A percentile compares a stretch with the other conserved stretches of the same genome.
Conservation (phyloP, 2,888 invertebrate genomes). For the Drosophila hamatofila region DNA sequence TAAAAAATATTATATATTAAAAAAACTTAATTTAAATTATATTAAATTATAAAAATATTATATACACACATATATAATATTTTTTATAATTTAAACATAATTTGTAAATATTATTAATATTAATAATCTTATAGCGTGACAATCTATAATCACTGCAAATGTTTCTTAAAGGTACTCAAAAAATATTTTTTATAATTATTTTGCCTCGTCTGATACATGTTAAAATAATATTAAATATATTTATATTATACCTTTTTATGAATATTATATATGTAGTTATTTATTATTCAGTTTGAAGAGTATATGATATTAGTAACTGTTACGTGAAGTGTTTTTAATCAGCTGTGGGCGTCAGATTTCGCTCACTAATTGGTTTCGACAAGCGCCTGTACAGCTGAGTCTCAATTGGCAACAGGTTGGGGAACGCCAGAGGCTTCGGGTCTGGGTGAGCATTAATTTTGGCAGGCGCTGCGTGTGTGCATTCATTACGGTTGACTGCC, state of each 20-base stretch:
- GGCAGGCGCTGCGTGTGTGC: conserved; percentile 45
- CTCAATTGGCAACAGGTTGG: conserved; percentile 69
- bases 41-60: background rate
- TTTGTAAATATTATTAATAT: too few relatives aligned
- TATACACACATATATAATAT: too few relatives aligned
- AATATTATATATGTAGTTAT: too few relatives aligned
- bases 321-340: background rate
- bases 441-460: conserved; percentile 48
- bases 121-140: too few relatives aligned
- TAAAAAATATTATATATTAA: background rate
- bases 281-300: conserved; percentile 9
- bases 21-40: too few relatives aligned
- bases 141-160: too few relatives aligned
- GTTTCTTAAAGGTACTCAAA: too few relatives aligned
- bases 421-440: conserved; percentile 19
- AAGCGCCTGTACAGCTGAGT: conserved; percentile 25
- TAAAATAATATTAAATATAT: too few relatives aligned
- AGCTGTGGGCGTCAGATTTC: conserved; percentile 27
- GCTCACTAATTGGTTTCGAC: conserved; percentile 70
- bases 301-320: conserved; percentile 7
- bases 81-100: too few relatives aligned
- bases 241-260: too few relatives aligned
- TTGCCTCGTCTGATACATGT: too few relatives aligned
- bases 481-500: conserved; percentile 58
- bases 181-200: too few relatives aligned